These are phyloP conservation scores for Lamprotornis superbus DNA, from an alignment of 2,113 vertebrate genomes.

Conservation along the genomic window DNA sequence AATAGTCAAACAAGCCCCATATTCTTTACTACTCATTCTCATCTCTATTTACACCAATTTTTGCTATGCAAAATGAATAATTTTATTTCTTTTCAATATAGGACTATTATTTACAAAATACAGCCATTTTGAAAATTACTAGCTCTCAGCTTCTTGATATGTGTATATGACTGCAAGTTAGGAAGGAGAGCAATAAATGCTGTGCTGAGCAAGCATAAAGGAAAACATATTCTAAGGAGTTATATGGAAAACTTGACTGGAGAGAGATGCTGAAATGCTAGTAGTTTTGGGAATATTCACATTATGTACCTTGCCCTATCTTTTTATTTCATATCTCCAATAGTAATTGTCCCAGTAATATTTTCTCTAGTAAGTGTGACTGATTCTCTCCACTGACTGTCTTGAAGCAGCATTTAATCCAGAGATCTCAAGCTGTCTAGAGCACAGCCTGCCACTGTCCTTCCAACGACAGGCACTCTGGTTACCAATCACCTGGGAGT, in stretches of 20 bases:
- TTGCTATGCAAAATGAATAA: background rate
- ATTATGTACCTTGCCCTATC: background rate
- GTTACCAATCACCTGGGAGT: background rate
- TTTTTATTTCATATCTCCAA: background rate
- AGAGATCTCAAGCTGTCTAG: background rate
- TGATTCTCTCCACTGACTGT: background rate
- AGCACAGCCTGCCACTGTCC: background rate
- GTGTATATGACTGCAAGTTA: background rate
- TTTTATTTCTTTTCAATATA: background rate
- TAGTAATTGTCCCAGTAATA: background rate
- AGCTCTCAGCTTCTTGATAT: background rate
- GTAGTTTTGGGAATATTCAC: background rate
- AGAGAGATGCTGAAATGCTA: background rate
- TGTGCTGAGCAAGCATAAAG: background rate
- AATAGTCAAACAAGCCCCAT: accelerated
- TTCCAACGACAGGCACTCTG: background rate
- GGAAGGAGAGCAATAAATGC: background rate
- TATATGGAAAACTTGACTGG: background rate
- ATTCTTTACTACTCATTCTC: background rate
- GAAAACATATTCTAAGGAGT: background rate
- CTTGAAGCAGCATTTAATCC: background rate
- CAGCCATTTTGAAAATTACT: background rate
- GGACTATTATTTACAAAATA: background rate
- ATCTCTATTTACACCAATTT: background rate
- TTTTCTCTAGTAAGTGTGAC: background rate